phyloP scores from a whole-genome alignment of 2,888 invertebrate species.

The Himalopsyche anomala region DNA sequence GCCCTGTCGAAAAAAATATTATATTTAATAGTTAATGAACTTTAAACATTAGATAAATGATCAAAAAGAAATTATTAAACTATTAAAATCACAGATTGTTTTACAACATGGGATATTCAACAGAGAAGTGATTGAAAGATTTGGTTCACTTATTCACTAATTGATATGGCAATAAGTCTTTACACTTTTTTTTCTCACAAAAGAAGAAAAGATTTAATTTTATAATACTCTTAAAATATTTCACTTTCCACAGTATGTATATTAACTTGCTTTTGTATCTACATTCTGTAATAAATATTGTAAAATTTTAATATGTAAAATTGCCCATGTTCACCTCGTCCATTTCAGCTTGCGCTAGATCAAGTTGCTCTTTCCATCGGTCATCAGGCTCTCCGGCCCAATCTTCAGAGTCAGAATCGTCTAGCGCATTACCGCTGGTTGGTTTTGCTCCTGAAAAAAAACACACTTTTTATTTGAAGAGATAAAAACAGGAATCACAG shows the following conservation, averaged over 20 bases:
- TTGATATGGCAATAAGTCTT: too few species aligned
- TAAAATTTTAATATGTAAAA: not conserved
- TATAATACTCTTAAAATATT: too few species aligned
- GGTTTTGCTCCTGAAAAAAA: slow-evolving; percentile 67
- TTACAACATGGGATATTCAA: too few species aligned
- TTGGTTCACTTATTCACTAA: too few species aligned
- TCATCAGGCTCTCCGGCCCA: slow-evolving; percentile 68
- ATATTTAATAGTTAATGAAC: slow-evolving; percentile 31
- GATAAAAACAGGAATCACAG: not conserved
- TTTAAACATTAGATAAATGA: too few species aligned
- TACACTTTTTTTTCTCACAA: too few species aligned
- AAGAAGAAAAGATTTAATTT: too few species aligned
- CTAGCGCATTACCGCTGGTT: slow-evolving; percentile 69
- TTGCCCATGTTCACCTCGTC: slow-evolving; percentile 72
- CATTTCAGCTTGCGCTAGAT: slow-evolving; percentile 75
- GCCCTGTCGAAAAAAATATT: slow-evolving; percentile 60
- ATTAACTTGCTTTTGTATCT: not conserved
- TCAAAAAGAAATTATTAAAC: too few species aligned
- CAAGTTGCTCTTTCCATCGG: slow-evolving; percentile 76
- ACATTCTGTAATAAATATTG: too few species aligned
- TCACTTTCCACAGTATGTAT: too few species aligned
- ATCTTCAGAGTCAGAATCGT: slow-evolving; percentile 66
- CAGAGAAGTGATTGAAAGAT: too few species aligned
- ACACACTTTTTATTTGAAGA: not conserved
- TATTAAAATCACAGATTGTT: too few species aligned